Evolutionary conservation across 2,888 invertebrate species (phyloP).

Genomic region (Lamellibrachia columna): DNA sequence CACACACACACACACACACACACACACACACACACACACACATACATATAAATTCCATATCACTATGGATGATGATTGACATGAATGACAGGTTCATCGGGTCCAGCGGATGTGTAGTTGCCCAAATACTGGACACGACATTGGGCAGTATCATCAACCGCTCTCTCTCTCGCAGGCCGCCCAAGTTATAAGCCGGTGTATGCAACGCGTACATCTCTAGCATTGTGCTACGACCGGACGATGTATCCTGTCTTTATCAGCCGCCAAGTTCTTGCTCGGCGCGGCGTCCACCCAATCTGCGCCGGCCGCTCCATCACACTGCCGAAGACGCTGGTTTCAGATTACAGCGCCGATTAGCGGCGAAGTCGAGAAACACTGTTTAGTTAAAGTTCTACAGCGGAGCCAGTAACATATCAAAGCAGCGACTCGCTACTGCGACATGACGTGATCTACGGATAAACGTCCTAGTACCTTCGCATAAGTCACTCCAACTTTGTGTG

Average conservation of each 20-base stretch:
- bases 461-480: background rate
- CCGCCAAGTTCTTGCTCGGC: background rate
- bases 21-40: no score
- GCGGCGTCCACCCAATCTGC: background rate
- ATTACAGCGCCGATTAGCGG: background rate
- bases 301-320: background rate
- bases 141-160: background rate
- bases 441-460: background rate
- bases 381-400: constrained; percentile 16
- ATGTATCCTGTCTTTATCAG: background rate
- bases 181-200: background rate
- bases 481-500: background rate
- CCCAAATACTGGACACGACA: no score
- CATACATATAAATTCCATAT: no score
- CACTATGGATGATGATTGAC: no score
- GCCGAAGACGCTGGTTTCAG: background rate
- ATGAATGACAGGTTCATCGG: no score
- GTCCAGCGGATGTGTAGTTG: no score
- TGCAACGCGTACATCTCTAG: background rate
- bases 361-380: background rate
- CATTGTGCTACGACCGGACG: background rate
- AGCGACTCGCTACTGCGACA: background rate
- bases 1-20: no score
- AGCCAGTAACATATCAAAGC: background rate
- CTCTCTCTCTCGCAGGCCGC: background rate